Evolutionary conservation across 2,888 invertebrate genomes (phyloP).

Genomic region (Ectropis crepuscularia): DNA sequence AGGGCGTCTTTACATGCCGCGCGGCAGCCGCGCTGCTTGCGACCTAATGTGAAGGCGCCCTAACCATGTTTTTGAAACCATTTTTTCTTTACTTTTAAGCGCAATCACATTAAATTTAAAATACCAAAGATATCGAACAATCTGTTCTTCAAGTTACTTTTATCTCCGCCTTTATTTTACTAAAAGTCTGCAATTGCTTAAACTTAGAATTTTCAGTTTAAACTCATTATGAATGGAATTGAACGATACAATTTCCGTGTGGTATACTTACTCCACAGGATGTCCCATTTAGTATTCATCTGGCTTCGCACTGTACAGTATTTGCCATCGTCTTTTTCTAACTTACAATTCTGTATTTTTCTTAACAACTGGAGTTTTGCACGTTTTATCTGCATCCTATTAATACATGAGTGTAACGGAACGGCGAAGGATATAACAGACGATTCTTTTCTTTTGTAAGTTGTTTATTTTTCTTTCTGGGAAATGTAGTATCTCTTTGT

Average conservation of each 20-base stretch:
- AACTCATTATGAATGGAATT: too few relatives aligned
- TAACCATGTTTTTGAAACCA: too few relatives aligned
- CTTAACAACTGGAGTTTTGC: constrained; percentile 30
- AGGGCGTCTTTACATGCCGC: too few relatives aligned
- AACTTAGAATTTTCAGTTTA: constrained; percentile 72
- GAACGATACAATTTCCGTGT: too few relatives aligned
- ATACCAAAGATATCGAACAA: too few relatives aligned
- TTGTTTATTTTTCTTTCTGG: constrained; percentile 28
- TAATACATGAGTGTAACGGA: constrained; percentile 36
- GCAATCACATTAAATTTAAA: too few relatives aligned
- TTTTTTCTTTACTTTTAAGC: too few relatives aligned
- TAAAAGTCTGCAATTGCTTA: too few relatives aligned
- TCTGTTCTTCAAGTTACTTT: too few relatives aligned
- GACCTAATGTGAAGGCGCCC: too few relatives aligned
- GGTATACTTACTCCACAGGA: constrained; percentile 48
- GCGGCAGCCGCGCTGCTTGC: too few relatives aligned
- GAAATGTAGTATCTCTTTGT: constrained; percentile 23
- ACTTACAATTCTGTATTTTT: constrained; percentile 38
- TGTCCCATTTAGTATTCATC: constrained; percentile 49
- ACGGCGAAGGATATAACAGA: constrained; percentile 35
- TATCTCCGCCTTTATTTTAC: too few relatives aligned
- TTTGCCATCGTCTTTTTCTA: constrained; percentile 28
- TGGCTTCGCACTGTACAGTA: constrained; percentile 35
- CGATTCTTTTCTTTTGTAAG: constrained; percentile 28
- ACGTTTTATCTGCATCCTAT: constrained; percentile 39